Evolutionary conservation across 37 sponge, comb jelly and placozoan species (phyloP), one percentile per base, ranked within the genome.

Genomic region (Halichondria panicea): DNA sequence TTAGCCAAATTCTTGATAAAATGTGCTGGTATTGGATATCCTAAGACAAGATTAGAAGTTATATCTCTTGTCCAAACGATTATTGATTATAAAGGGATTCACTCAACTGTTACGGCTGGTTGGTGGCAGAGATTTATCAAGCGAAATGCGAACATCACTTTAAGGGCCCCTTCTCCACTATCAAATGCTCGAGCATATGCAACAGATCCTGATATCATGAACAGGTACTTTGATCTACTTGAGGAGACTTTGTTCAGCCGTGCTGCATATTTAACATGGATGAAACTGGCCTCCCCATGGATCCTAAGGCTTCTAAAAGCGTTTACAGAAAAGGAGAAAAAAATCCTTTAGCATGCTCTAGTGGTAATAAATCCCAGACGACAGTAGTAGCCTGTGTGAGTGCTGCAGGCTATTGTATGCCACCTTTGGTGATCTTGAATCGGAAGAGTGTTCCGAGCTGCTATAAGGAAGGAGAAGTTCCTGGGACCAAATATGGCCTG

Each of bases 201-300:
- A 24, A 35, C 55, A 25, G 73, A 71, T 52, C 27, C 12, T 9
- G 78, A 86, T 21, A 75, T 80, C 0, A 55, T 86, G 1, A 25
- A 18, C 21, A 64, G 75, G 30, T 86, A 86, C 39, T 72, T 72
- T 3, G 57, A 72, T 28, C 39, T 87, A 43, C 70, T 87, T 8
- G 55, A 87, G 22, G 32, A 72, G 9, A 58, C 66, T 45, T 30
- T 87, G 70, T 74, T 65, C 80, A 80, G 15, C 87, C 87, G 8
- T 37, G 62, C 6, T 30, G 27, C 35, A 68, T 79, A 2, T 81
- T 81, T 41, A 87, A 87, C 39, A 52, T 58, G 44, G 80, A 87
- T 42, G 76, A 87, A 39, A 80, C 71, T 27, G 86, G 87, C 21
- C 24, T 87, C 18, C 81, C 87, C 34, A 45, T 87, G 1, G 50